Evolutionary conservation across 2,113 vertebrate genomes (phyloP), one percentile per base, ranked within the genome.

Genomic region (Athene cunicularia): DNA sequence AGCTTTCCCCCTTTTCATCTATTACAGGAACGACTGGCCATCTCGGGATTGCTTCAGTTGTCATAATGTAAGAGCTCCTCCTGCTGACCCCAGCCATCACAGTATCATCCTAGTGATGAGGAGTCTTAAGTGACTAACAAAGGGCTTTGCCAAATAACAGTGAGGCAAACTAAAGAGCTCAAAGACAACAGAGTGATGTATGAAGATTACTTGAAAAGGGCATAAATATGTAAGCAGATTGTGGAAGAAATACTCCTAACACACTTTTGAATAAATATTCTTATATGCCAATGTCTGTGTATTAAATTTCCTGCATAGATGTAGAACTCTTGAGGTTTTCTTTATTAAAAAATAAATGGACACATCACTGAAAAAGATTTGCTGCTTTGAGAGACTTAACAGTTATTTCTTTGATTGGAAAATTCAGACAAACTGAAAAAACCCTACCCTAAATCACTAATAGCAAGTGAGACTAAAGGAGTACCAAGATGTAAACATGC

Each of bases 21-120:
- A 3, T 39, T 68, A 50, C 35, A 45, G 39, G 27, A 81, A 59
- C 21, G 43, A 62, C 41, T 45, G 49, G 8, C 17, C 66, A 68
- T 41, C 24, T 79, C 14, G 58, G 37, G 28, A 62, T 53, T 63
- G 19, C n/a, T 74, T 50, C 18, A 24, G 37, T 11, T 86, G 49
- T 35, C 60, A 62, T 12, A 53, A 63, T 79, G 66, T 93, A 74
- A 95, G 91, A 93, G 79, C 83, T 93, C 87, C 66, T 90, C 83
- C 87, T 93, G 67, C 82, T 55, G 91, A 93, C n/a, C 50, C 30
- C 33, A 43, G 13, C 14, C 30, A n/a, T 33, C 56, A 70, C 37
- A 64, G 5, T 70, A 75, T 53, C 43, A 49, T 58, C 19, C 49
- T 47, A 17, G 9, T 21, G 30, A 76, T 32, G 33, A 53, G 8